phyloP scores from a whole-genome alignment of 2,797 vertebrate species.

The Acestrorhynchus altus region DNA sequence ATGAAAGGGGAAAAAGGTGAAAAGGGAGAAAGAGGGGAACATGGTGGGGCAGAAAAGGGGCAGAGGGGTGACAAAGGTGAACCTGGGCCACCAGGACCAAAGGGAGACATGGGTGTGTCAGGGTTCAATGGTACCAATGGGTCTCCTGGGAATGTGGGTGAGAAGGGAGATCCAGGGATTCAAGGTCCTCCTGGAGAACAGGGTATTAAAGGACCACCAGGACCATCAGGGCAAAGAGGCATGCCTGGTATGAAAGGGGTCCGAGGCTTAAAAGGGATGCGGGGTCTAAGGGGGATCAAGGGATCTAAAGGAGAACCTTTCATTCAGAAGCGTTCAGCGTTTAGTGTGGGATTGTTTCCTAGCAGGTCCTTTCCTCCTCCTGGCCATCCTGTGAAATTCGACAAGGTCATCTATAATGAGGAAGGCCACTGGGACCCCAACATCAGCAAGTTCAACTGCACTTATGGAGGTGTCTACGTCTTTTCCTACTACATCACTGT shows the following conservation, averaged over 20 bases:
- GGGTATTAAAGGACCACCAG: slow-evolving; percentile 76
- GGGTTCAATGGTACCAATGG: slow-evolving; percentile 81
- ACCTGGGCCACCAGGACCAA: slow-evolving; percentile 80
- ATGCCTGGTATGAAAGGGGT: slow-evolving; percentile 81
- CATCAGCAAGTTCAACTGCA: slow-evolving; percentile 89
- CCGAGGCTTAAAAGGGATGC: slow-evolving; percentile 83
- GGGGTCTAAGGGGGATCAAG: slow-evolving; percentile 83
- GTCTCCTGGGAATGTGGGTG: slow-evolving; percentile 69
- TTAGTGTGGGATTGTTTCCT: slow-evolving; percentile 89
- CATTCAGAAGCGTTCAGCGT: slow-evolving; percentile 78
- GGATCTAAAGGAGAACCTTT: slow-evolving; percentile 78
- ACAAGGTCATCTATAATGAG: slow-evolving; percentile 89
- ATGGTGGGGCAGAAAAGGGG: slow-evolving; percentile 77
- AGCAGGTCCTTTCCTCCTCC: slow-evolving; percentile 90
- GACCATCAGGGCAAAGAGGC: slow-evolving; percentile 84
- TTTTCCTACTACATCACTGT: slow-evolving; percentile 93
- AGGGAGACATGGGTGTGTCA: slow-evolving; percentile 79
- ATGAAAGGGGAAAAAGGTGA: slow-evolving; percentile 82
- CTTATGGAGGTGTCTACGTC: slow-evolving; percentile 85
- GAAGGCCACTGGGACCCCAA: slow-evolving; percentile 85
- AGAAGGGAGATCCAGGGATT: slow-evolving; percentile 78
- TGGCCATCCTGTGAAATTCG: slow-evolving; percentile 88
- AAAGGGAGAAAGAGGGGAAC: slow-evolving; percentile 82
- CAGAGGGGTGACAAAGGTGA: slow-evolving; percentile 84
- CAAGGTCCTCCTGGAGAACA: slow-evolving; percentile 84